Base-by-base conservation (phyloP, 2,888 invertebrate genomes). In the Lapara coniferarum region DNA sequence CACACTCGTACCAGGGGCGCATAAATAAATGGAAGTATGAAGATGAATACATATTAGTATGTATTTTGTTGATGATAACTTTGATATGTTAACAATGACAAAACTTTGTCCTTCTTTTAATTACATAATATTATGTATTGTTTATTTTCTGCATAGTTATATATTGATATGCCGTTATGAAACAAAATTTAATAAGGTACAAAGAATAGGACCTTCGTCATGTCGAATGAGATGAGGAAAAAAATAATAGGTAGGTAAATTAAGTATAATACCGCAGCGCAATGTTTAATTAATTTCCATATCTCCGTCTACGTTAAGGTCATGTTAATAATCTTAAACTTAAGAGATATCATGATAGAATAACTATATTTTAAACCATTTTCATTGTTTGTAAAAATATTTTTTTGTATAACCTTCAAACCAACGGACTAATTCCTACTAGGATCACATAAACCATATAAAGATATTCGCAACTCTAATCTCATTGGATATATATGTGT, bases 391-490 rank as follows among this genome's bases (percentile, higher is more conserved):
- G 13, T 13, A 46, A 13, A 13, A 19, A 76, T n/a, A 81, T 75
- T 73, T 71, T 73, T 76, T 72, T 66, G 70, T 69, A 77, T 77
- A 79, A 80, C 80, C 74, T 81, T 77, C 73, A 77, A 82, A 80
- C 78, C 79, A 81, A 74, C 78, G 78, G 80, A 81, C 81, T 79
- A 81, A 82, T 79, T 78, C 70, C 58, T 82, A 86, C 85, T 73
- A 85, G 88, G 87, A 77, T 69, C 74, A 55, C 80, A 89, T 81
- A 69, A 79, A 66, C 19, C 55, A 71, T 69, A 51, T 69, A 51
- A 81, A 75, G 63, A 63, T 46, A 16, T 63, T 63, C 19, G 13
- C 8, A 63, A 12, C 59, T 12, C 63, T 49, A 63, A 13, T 63
- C 13, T 19, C 46, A 19, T 19, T 49, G 16, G 44, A 19, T 46